A percentile compares a stretch with the other conserved stretches of the same genome.
Conservation (phyloP, 2,113 vertebrate species). For the Pan paniscus region DNA sequence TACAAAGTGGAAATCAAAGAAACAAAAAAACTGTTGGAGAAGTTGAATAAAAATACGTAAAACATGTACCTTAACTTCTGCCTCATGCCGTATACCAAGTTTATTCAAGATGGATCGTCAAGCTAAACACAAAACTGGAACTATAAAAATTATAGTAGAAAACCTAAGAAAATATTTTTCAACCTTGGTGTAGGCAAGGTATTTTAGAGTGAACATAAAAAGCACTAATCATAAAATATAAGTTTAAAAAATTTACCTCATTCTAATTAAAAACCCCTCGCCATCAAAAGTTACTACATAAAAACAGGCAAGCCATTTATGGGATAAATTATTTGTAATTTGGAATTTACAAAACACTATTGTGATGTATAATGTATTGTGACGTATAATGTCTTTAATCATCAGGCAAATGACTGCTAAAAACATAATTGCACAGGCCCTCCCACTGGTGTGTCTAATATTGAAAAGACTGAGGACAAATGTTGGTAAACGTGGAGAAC, state of each 20-base stretch:
- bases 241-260: neutral
- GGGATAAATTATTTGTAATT: neutral
- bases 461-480: neutral
- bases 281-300: neutral
- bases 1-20: neutral
- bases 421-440: neutral
- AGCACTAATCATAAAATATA: neutral
- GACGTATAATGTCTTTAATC: neutral
- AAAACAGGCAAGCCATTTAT: neutral
- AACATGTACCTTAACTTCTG: neutral
- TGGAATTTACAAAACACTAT: too few species aligned
- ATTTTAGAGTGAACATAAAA: neutral
- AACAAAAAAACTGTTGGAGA: neutral
- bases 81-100: neutral
- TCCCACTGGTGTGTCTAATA: neutral
- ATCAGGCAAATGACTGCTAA: neutral
- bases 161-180: neutral
- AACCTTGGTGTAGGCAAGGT: neutral
- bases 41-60: neutral
- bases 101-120: neutral
- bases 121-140: neutral
- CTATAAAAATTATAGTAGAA: neutral
- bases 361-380: neutral
- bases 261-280: neutral
- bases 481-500: neutral